Evolutionary conservation across 2,888 invertebrate genomes (phyloP), one percentile per base, ranked within the genome.

Genomic region (Mycogona germanica): DNA sequence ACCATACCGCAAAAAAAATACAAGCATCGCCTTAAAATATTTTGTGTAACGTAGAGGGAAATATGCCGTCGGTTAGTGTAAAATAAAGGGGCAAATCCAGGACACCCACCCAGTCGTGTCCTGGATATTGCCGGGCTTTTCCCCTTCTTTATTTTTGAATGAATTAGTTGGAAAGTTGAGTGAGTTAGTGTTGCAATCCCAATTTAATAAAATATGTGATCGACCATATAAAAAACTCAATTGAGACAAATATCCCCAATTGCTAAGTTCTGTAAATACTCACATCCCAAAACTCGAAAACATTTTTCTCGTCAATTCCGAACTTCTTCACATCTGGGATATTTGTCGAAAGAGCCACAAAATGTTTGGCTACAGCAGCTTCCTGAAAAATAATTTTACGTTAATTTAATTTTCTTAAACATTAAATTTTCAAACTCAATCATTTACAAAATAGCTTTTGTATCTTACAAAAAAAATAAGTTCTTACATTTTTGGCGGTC

Each of bases 241-340:
- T 3, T 14, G 19, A 9, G 9, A 12, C 35, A 32, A 32, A 32
- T 32, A 32, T 32, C n/a, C 32, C 54, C 35, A n/a, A n/a, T n/a
- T n/a, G n/a, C n/a, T 14, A 40, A 37, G 14, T 49, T 23, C 19
- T 30, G 4, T 19, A 46, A 44, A 45, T 25, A 71, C 74, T 71
- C 64, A 75, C 74, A 73, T 99, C 98, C 97, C 98, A 99, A 73
- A 99, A 99, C 23, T 87, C 96, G 74, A 99, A 99, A 95, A 98
- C 97, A 68, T 98, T 99, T 62, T 82, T 82, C 60, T 87, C 80
- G 69, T 95, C 87, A 64, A 99, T 99, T 17, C 98, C 98, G 73
- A 99, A 99, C 32, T 86, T 92, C 23, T 83, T 85, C n/a, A 95
- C 97, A 70, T 95, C 92, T 60, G 81, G 77, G 23, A 75, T 81